These are phyloP conservation scores for Arnoldichthys spilopterus DNA, from an alignment of 2,797 vertebrate genomes.

Conservation along the genomic window DNA sequence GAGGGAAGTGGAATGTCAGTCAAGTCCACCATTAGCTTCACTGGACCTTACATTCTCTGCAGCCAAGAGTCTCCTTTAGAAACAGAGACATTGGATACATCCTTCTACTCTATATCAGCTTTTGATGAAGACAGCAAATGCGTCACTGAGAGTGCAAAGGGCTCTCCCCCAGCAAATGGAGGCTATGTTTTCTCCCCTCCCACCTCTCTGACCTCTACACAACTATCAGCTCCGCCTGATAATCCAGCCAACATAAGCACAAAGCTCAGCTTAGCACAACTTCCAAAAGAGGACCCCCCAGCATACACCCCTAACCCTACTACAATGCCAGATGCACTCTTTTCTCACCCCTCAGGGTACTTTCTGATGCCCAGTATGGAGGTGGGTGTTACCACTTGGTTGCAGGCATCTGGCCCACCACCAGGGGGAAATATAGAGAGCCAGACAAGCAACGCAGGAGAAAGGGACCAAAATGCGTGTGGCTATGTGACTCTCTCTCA, in stretches of 20 bases:
- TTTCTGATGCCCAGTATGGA: constrained; percentile 64
- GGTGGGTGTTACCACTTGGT: neutral
- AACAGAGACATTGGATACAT: constrained; percentile 6
- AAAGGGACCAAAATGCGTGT: neutral
- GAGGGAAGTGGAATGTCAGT: constrained; percentile 46
- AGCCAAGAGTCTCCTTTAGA: constrained; percentile 41
- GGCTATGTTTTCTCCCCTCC: constrained; percentile 51
- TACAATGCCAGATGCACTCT: constrained; percentile 45
- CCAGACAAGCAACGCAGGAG: neutral
- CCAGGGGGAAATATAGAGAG: constrained; percentile 3
- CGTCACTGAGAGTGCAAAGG: constrained; percentile 36
- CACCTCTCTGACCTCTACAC: neutral
- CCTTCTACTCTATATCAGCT: neutral
- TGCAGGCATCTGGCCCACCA: neutral
- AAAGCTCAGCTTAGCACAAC: neutral
- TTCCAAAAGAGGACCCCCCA: constrained; percentile 32
- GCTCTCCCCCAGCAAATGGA: constrained; percentile 53
- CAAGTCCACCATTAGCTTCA: constrained; percentile 69
- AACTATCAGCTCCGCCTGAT: neutral
- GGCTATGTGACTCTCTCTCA: constrained; percentile 44
- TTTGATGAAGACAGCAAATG: constrained; percentile 2
- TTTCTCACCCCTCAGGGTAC: constrained; percentile 66
- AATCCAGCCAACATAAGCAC: neutral
- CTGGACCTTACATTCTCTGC: constrained; percentile 76
- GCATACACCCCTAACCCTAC: constrained; percentile 46